Evolutionary conservation across 2,113 vertebrate species (phyloP), one percentile per base, ranked within the genome.

Genomic region (Psittacula cyanocephala): DNA sequence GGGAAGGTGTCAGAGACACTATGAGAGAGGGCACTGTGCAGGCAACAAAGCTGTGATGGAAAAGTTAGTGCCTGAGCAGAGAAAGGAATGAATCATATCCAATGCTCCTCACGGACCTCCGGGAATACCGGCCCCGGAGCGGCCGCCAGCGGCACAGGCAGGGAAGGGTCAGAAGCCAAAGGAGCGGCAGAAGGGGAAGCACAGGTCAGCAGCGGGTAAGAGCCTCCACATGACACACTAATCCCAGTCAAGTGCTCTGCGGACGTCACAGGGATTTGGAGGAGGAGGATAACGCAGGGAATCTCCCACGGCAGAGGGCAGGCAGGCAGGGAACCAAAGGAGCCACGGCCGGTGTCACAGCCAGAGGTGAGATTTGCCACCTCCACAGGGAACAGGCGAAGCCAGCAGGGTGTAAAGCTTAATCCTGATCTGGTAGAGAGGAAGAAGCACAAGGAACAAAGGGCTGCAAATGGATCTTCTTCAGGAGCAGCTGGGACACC

Each of bases 201-300:
- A 75, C 47, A 80, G 94, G 91, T 91, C 91, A 85, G 93, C 18
- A 13, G 65, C 29, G 62, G 70, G 52, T 89, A 93, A 95, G 80
- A 93, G 93, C 77, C 83, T 86, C 94, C 94, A 4, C 89, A 84
- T 95, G 91, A 96, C 89, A 80, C 46, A 46, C 90, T 96, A 95
- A 95, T 96, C 91, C 82, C 82, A 80, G 88, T 95, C 95, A 91
- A 94, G 91, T 90, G 95, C 68, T 94, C 86, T 72, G 83, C 49
- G 62, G 80, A 92, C 86, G 86, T 96, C 92, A 91, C 1, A 83
- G 72, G 93, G 91, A 95, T 95, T 93, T 96, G 82, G 82, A 86
- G 62, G 29, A 86, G 62, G 29, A 84, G 94, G 94, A 92, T 90
- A 94, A 94, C 25, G 52, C 39, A 68, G 83, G 50, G 74, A 63